A percentile compares a stretch with the other conserved stretches of the same genome.
These are phyloP conservation scores for Ophioninae sp. DNA, from an alignment of 2,888 invertebrate genomes.

Conservation along the genomic window DNA sequence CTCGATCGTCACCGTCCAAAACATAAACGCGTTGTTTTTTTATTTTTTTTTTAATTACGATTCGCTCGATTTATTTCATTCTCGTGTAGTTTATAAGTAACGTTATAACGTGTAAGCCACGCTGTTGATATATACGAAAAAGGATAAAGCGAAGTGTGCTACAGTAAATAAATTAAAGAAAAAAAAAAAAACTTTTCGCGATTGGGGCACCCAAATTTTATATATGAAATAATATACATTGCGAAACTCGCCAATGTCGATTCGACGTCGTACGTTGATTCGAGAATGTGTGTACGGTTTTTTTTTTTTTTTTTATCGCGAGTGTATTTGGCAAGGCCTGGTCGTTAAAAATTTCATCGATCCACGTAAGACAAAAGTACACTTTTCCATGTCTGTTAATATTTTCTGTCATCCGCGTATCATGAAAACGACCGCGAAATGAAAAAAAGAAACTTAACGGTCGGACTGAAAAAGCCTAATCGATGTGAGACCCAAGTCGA, in stretches of 20 bases:
- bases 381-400: constrained; percentile 42
- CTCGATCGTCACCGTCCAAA: constrained; percentile 58
- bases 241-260: constrained; percentile 43
- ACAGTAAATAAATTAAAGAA: constrained; percentile 8
- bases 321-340: constrained; percentile 30
- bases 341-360: constrained; percentile 16
- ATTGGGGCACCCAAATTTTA: constrained; percentile 72
- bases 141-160: constrained; percentile 18
- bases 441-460: constrained; percentile 40
- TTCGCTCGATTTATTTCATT: constrained; percentile 69
- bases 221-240: constrained; percentile 51
- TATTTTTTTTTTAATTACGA: constrained; percentile 61
- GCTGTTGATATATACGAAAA: constrained; percentile 66
- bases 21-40: constrained; percentile 64
- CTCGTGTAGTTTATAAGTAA: constrained; percentile 75
- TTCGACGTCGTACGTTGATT: constrained; percentile 35
- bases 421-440: not conserved
- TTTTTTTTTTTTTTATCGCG: constrained; percentile 4
- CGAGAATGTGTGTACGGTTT: not conserved
- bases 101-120: constrained; percentile 69
- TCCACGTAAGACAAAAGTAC: constrained; percentile 28
- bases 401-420: constrained; percentile 35
- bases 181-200: constrained; percentile 61
- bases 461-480: constrained; percentile 59
- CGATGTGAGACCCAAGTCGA: constrained; percentile 48